phyloP scores from a whole-genome alignment of 2,888 invertebrate species.

The Melieria omissa region DNA sequence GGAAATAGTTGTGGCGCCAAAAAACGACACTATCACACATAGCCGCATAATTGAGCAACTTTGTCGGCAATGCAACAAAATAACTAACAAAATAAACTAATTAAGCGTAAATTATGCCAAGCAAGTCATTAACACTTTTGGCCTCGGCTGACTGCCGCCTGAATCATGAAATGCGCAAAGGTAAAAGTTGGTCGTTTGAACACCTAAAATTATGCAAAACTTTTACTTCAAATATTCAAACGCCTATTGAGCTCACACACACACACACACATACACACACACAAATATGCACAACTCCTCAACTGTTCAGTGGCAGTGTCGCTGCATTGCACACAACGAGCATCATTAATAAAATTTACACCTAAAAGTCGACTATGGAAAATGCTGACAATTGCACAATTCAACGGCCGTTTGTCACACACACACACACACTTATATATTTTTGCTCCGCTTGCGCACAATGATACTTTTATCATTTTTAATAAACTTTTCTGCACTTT shows the following conservation, averaged over 20 bases:
- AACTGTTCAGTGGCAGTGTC: not conserved
- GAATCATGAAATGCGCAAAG: not conserved
- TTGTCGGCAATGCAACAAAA: not conserved
- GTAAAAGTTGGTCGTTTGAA: slow-evolving; percentile 13
- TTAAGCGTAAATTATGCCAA: slow-evolving; percentile 21
- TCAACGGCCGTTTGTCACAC: not conserved
- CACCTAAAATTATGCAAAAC: slow-evolving; percentile 28
- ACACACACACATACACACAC: no score
- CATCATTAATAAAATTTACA: slow-evolving; percentile 34
- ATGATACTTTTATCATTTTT: slow-evolving; percentile 24
- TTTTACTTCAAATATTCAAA: not conserved
- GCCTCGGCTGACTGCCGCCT: slow-evolving; percentile 1
- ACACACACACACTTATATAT: not conserved
- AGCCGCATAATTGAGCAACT: no score
- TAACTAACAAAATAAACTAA: slow-evolving; percentile 11
- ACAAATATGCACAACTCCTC: no score
- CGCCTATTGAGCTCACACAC: no score
- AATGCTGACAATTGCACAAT: slow-evolving; percentile 11
- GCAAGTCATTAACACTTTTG: slow-evolving; percentile 17
- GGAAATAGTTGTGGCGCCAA: no score
- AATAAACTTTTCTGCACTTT: slow-evolving; percentile 22
- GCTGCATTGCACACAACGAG: slow-evolving; percentile 9
- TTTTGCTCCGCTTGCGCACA: not conserved
- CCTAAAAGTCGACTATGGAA: slow-evolving; percentile 25
- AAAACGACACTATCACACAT: no score